These are phyloP conservation scores for Heliangelus exortis DNA, from an alignment of 2,797 vertebrate species.

Conservation along the genomic window DNA sequence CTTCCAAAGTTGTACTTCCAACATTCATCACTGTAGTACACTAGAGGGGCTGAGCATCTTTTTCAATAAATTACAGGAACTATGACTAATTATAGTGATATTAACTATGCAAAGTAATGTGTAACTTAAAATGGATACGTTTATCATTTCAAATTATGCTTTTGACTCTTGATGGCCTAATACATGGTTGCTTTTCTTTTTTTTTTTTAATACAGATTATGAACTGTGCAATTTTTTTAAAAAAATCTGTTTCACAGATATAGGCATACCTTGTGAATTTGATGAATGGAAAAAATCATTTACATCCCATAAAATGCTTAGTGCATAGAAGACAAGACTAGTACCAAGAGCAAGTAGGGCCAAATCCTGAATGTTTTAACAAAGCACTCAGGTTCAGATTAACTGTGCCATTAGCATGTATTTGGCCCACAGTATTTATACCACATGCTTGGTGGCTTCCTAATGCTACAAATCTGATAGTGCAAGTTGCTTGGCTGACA, in stretches of 20 bases:
- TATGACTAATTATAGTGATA: slow-evolving; percentile 87
- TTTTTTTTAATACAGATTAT: slow-evolving; percentile 30
- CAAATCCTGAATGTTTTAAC: neutral
- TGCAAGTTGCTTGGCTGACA: neutral
- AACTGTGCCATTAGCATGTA: neutral
- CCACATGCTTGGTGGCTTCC: neutral
- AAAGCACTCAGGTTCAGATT: neutral
- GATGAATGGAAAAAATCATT: slow-evolving; percentile 50
- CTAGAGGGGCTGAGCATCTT: slow-evolving; percentile 83
- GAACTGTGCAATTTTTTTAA: slow-evolving; percentile 18
- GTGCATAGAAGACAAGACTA: neutral
- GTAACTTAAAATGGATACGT: slow-evolving; percentile 85
- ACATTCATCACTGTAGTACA: slow-evolving; percentile 84
- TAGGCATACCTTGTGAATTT: slow-evolving; percentile 7
- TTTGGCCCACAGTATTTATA: neutral
- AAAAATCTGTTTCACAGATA: slow-evolving; percentile 33
- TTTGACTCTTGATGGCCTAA: slow-evolving; percentile 81
- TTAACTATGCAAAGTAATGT: slow-evolving; percentile 86
- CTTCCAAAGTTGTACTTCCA: slow-evolving; percentile 82
- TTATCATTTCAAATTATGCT: slow-evolving; percentile 84
- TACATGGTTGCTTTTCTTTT: slow-evolving; percentile 59
- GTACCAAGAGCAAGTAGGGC: neutral
- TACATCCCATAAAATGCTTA: slow-evolving; percentile 8
- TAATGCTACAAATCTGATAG: neutral
- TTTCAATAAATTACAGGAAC: slow-evolving; percentile 87